Base-by-base conservation (phyloP, 2,888 invertebrate species). In the Merodon equestris region DNA sequence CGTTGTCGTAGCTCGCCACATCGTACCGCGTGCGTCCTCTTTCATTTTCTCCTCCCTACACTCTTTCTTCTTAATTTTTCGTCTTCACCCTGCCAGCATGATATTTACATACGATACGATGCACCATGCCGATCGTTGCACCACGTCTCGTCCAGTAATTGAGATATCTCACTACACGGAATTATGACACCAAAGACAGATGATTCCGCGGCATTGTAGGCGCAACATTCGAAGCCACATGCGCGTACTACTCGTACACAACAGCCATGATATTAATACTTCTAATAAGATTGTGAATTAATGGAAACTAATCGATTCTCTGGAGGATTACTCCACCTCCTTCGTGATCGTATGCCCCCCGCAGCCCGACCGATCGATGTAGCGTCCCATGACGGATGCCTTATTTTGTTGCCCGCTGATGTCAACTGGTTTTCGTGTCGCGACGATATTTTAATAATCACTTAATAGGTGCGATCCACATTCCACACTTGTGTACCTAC, bases 221-320 rank as follows among this genome's bases (percentile, higher is more conserved):
- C 74, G 63, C 73, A 77, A 77, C 77, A 77, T 73, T 73, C 67
- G 67, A 77, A 70, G 58, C 73, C 71, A 76, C 50, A 27, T 27
- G 27, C 27, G 27, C 27, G 27, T 27, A 27, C 27, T 27, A 27
- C n/a, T n/a, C 73, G 73, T n/a, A n/a, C 53, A 73, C 73, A 73
- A 68, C 74, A 74, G 63, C 79, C 58, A 70, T 50, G 74, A 70
- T 74, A 79, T 79, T 79, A 79, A 79, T 79, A 74, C 74, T 74
- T 79, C 79, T 79, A 79, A 79, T 79, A 79, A 79, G 79, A 79
- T 74, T 68, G 79, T 79, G 79, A 79, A 79, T 79, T 79, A 79
- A 79, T 79, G 74, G 79, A 79, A 79, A 79, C 74, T 79, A 79
- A 79, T 79, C 79, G 79, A 79, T 79, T 79, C 74, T 74, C 44